Evolutionary conservation across 92 coral and sea anemone genomes (phyloP), one percentile per base, ranked within the genome.

Genomic region (Porites evermanni): DNA sequence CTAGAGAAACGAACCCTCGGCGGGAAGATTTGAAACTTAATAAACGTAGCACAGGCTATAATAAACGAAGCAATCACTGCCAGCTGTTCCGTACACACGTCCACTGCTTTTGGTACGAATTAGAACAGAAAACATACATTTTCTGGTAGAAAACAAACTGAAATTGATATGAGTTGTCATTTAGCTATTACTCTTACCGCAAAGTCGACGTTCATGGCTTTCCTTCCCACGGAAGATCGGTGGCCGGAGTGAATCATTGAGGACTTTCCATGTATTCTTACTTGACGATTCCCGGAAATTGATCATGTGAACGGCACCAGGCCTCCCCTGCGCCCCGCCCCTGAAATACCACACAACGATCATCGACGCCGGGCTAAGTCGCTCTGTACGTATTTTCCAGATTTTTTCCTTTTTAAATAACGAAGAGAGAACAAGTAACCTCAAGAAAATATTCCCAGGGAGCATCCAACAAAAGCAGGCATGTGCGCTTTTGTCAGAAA

Each of bases 401-500:
- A 52, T 14, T 74, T 74, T 74, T 63, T 63, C 56, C 26, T 73
- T 52, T 61, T 47, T 8, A 44, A 32, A 24, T 51, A 61, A 18
- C 52, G 10, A 52, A 21, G 21, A 54, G 23, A 13, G 56, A 20
- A 11, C 67, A 56, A 70, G 20, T 70, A 56, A 70, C 78, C 64
- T n/a, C 14, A 69, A 17, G 47, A 5, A 17, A 26, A 44, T 70
- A 59, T 70, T 70, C 70, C 4, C 26, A 29, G 63, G 59, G 74
- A 38, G 69, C 44, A 12, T 58, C 71, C 3, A 12, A 6, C 59
- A 53, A 20, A 69, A 21, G 58, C 53, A 7, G 54, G 75, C 7
- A 94, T 93, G 98, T 21, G 21, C 21, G 82, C 92, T 23, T 90
- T 95, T 81, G 99, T 97, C 20, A 94, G 98, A 61, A 0, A 74